These are phyloP conservation scores for Xerus rutilus DNA, from an alignment of 2,797 vertebrate genomes.

Conservation along the genomic window DNA sequence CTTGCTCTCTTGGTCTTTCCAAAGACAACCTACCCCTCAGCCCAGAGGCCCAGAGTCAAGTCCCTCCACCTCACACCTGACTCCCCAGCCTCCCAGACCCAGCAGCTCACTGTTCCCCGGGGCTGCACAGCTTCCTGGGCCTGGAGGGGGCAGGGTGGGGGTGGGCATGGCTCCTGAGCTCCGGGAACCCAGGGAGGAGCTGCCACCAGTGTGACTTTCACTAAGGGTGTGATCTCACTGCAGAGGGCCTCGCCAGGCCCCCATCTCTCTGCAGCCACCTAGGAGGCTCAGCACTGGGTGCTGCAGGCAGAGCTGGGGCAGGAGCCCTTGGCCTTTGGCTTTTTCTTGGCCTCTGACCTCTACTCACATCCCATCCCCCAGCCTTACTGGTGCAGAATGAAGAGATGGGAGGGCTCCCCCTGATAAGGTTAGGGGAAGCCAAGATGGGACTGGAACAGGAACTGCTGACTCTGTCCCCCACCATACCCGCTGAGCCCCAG, in stretches of 20 bases:
- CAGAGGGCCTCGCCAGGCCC: neutral
- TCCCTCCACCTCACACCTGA: neutral
- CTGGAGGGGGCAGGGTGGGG: neutral
- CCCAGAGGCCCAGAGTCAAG: neutral
- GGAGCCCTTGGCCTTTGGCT: neutral
- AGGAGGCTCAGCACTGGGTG: neutral
- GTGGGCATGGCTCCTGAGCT: neutral
- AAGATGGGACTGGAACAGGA: neutral
- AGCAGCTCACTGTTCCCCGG: neutral
- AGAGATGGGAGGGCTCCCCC: neutral
- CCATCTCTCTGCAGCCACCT: neutral
- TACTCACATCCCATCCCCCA: neutral
- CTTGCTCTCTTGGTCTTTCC: neutral
- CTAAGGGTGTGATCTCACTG: constrained; percentile 65
- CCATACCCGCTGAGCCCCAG: neutral
- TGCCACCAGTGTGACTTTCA: constrained; percentile 35
- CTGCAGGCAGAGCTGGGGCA: neutral
- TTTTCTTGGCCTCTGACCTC: constrained; percentile 17
- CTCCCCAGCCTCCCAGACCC: neutral
- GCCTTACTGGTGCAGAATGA: too few relatives aligned
- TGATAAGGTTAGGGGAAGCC: neutral
- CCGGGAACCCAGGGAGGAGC: constrained; percentile 48
- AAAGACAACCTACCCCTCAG: neutral
- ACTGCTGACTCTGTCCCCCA: rapidly evolving
- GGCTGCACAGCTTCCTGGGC: neutral